Percentiles rank a stretch among this genome's conserved stretches.
phyloP scores from a whole-genome alignment of 2,888 invertebrate genomes.

The Ecdyonurus torrentis region DNA sequence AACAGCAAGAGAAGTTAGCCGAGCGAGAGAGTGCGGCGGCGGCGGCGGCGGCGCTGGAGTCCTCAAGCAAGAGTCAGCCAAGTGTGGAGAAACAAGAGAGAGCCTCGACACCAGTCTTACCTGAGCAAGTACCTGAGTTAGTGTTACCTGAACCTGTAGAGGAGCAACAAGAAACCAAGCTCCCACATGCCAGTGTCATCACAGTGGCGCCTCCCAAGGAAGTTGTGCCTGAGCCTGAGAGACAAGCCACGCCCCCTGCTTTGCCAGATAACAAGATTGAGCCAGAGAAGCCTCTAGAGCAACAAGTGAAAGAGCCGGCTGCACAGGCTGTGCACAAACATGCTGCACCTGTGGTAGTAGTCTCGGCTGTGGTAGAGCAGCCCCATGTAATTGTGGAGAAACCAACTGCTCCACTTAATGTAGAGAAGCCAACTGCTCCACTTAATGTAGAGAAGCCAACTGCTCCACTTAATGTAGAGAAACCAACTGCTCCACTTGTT shows the following conservation, averaged over 20 bases:
- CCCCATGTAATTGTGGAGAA: constrained; percentile 27
- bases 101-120: neutral
- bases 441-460: neutral
- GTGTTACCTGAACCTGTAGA: neutral
- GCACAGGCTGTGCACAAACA: no score
- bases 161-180: neutral
- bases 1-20: constrained; percentile 7
- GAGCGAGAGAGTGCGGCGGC: constrained; percentile 23
- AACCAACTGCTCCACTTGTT: no score
- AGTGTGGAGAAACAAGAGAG: neutral
- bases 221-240: neutral
- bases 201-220: neutral
- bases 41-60: constrained; percentile 13
- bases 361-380: no score
- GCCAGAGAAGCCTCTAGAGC: neutral
- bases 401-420: constrained; percentile 30
- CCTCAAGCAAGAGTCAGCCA: neutral
- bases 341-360: no score
- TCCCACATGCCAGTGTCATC: neutral
- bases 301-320: neutral
- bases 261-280: neutral
- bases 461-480: neutral
- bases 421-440: constrained; percentile 4
- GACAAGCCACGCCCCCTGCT: neutral
- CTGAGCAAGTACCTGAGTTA: neutral